phyloP scores from a whole-genome alignment of 2,113 vertebrate genomes.

The Chamaetylas fuelleborni region DNA sequence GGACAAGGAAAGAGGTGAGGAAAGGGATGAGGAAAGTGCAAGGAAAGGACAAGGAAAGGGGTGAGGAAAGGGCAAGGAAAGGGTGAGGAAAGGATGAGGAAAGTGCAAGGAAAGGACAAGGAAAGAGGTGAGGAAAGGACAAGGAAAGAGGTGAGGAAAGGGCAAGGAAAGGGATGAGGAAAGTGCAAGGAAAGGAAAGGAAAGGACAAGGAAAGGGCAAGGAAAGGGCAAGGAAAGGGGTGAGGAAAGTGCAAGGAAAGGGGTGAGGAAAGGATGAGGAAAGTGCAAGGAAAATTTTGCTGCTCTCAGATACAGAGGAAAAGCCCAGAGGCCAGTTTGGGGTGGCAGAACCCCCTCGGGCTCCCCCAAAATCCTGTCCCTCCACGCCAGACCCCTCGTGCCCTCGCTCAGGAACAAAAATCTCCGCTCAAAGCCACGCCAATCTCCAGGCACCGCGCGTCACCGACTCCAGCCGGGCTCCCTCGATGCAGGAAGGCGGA shows the following conservation, averaged over 20 bases:
- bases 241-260: neutral
- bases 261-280: neutral
- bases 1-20: neutral
- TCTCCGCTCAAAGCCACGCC: accelerated
- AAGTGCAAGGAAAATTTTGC: accelerated
- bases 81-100: neutral
- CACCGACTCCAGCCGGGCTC: accelerated
- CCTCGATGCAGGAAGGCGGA: accelerated
- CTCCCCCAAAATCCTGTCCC: neutral
- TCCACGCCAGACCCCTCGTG: accelerated
- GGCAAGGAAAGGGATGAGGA: neutral
- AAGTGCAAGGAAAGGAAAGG: neutral
- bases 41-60: neutral
- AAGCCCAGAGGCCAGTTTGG: accelerated
- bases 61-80: neutral
- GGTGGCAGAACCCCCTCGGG: accelerated
- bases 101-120: too few relatives aligned
- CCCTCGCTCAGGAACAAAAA: neutral
- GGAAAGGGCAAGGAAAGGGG: neutral
- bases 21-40: neutral
- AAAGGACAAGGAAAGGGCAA: neutral
- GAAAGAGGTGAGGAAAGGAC: neutral
- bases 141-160: neutral
- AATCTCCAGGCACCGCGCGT: accelerated
- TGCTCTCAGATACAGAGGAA: neutral